Evolutionary conservation across 2,797 vertebrate genomes (phyloP).

Genomic region (Chelon labrosus): DNA sequence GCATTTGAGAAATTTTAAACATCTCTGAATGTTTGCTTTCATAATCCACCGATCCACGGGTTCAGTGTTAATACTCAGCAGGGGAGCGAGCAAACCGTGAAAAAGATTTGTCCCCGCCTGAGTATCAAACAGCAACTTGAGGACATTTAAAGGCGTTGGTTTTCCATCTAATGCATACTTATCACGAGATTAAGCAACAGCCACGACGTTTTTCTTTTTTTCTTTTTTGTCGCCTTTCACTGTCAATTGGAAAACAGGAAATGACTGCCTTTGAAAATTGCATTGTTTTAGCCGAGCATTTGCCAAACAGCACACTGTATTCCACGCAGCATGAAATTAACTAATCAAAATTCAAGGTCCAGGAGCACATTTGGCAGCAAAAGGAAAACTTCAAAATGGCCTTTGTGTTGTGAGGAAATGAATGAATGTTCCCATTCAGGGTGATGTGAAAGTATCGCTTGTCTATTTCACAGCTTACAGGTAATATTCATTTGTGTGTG

Average conservation of each 20-base stretch:
- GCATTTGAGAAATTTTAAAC: slow-evolving; percentile 40
- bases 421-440: slow-evolving; percentile 70
- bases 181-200: slow-evolving; percentile 71
- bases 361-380: slow-evolving; percentile 72
- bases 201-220: neutral
- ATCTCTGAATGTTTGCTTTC: slow-evolving; percentile 58
- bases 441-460: slow-evolving; percentile 71
- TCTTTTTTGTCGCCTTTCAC: slow-evolving; percentile 45
- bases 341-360: slow-evolving; percentile 80
- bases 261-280: slow-evolving; percentile 72
- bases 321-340: slow-evolving; percentile 79
- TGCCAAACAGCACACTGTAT: slow-evolving; percentile 68
- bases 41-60: slow-evolving; percentile 56
- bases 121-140: slow-evolving; percentile 70
- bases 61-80: slow-evolving; percentile 57
- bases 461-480: slow-evolving; percentile 78
- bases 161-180: slow-evolving; percentile 67
- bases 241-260: slow-evolving; percentile 69
- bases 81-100: slow-evolving; percentile 37
- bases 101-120: slow-evolving; percentile 47
- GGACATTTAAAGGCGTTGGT: slow-evolving; percentile 67
- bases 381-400: slow-evolving; percentile 75
- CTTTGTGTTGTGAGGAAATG: slow-evolving; percentile 68
- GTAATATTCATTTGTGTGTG: slow-evolving; percentile 67
- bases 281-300: slow-evolving; percentile 73